Evolutionary conservation across 2,113 vertebrate species (phyloP).

Genomic region (Pleuronectes platessa): DNA sequence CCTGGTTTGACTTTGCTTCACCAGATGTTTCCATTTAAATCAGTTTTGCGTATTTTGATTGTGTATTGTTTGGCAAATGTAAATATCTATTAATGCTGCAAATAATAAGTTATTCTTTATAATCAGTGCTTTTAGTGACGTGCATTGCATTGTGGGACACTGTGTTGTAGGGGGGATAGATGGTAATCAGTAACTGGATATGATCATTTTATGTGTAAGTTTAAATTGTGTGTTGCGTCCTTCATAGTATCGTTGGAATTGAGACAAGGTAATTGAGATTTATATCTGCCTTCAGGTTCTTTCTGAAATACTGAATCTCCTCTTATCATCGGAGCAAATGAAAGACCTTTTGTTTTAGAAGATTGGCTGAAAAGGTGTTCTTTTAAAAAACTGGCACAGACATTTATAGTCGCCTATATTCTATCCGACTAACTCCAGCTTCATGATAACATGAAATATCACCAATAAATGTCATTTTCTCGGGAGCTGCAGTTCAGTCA

Average conservation of each 20-base stretch:
- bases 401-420: slow-evolving; percentile 1
- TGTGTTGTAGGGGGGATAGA: no score
- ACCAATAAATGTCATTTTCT: slow-evolving; percentile 17
- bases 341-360: background rate
- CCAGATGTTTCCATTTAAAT: no score
- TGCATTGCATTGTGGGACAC: no score
- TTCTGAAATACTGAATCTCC: background rate
- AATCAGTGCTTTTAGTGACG: no score
- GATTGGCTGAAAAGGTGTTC: background rate
- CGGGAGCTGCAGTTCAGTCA: slow-evolving; percentile 9
- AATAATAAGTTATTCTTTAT: no score
- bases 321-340: background rate
- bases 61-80: no score
- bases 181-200: background rate
- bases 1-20: no score
- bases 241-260: background rate
- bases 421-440: background rate
- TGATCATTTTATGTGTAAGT: background rate
- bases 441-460: slow-evolving; percentile 6
- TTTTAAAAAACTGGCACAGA: background rate
- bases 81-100: no score
- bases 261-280: background rate
- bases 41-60: no score
- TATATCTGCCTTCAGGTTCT: background rate
- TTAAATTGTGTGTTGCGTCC: background rate